A percentile compares a stretch with the other conserved stretches of the same genome.
Evolutionary conservation across 2,888 invertebrate species (phyloP).

Genomic region (Anticlea derivata): DNA sequence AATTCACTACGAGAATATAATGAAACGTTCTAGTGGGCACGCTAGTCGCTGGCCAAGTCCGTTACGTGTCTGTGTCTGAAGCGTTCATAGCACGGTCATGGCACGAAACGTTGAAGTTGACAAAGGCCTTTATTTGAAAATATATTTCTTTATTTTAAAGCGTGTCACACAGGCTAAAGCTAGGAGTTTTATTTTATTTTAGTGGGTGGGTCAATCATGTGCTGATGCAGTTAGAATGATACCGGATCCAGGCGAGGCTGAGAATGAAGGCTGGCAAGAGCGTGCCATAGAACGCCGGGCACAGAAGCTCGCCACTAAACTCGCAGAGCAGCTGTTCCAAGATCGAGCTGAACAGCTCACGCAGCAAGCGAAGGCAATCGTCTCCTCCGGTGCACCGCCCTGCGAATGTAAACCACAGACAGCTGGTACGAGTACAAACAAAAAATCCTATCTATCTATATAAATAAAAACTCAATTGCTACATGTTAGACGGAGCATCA

Average conservation of each 20-base stretch:
- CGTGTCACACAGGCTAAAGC: background rate
- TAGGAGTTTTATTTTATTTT: slow-evolving; percentile 4
- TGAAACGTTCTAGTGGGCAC: no score
- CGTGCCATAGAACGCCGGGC: slow-evolving; percentile 60
- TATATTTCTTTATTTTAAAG: background rate
- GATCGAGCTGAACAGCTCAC: slow-evolving; percentile 57
- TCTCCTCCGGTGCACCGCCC: slow-evolving; percentile 52
- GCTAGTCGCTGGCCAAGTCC: no score
- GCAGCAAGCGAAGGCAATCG: slow-evolving; percentile 52
- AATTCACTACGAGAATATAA: no score
- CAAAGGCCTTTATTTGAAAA: no score
- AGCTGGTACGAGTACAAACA: no score
- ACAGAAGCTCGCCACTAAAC: slow-evolving; percentile 56
- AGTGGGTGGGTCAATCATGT: slow-evolving; percentile 72
- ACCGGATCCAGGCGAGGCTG: slow-evolving; percentile 41
- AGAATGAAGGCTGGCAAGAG: slow-evolving; percentile 53
- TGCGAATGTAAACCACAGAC: slow-evolving; percentile 51
- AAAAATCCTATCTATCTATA: no score
- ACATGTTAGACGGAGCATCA: no score
- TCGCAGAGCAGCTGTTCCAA: slow-evolving; percentile 64
- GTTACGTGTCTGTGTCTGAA: no score
- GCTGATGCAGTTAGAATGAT: slow-evolving; percentile 49
- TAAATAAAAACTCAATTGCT: no score
- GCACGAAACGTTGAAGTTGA: no score
- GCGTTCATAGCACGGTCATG: no score